Percentiles rank a stretch among this genome's conserved stretches.
These are phyloP conservation scores for Camelus dromedarius DNA, from an alignment of 2,113 vertebrate genomes.

Conservation along the genomic window DNA sequence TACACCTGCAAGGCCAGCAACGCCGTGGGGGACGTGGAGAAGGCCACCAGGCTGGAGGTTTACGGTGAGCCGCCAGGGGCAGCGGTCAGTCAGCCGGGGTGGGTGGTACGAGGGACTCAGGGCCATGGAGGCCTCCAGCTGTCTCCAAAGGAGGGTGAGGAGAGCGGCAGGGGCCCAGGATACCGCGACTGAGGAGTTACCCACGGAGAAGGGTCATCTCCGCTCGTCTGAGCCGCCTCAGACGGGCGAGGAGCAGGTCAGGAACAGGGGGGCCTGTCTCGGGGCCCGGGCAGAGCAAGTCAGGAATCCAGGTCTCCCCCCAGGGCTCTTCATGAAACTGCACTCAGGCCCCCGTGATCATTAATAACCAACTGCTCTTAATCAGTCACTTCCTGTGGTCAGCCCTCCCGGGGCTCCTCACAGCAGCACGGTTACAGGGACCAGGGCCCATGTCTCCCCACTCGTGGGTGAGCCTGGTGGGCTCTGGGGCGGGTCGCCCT, in stretches of 20 bases:
- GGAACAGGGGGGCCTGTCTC: neutral
- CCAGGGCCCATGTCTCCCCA: accelerated
- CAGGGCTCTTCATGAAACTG: neutral
- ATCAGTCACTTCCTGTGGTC: too few relatives aligned
- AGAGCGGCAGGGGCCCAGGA: neutral
- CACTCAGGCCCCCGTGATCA: too few relatives aligned
- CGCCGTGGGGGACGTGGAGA: slow-evolving; percentile 85
- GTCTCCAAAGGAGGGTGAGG: neutral
- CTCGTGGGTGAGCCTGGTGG: accelerated
- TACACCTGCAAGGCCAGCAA: slow-evolving; percentile 93
- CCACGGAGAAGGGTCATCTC: neutral
- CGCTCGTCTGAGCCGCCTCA: accelerated
- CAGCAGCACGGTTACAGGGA: accelerated
- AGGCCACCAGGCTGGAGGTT: slow-evolving; percentile 84
- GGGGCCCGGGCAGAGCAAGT: neutral
- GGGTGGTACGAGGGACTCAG: neutral
- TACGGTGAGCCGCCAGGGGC: slow-evolving; percentile 73
- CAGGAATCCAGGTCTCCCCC: neutral
- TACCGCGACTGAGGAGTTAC: neutral
- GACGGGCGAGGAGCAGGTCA: neutral
- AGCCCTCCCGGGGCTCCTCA: accelerated
- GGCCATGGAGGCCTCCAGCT: accelerated
- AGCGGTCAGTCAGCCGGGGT: accelerated
- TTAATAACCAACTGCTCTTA: neutral
- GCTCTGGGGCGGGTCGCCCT: neutral